These are phyloP conservation scores for Astyanax mexicanus DNA, from an alignment of 2,797 vertebrate genomes.

Conservation along the genomic window DNA sequence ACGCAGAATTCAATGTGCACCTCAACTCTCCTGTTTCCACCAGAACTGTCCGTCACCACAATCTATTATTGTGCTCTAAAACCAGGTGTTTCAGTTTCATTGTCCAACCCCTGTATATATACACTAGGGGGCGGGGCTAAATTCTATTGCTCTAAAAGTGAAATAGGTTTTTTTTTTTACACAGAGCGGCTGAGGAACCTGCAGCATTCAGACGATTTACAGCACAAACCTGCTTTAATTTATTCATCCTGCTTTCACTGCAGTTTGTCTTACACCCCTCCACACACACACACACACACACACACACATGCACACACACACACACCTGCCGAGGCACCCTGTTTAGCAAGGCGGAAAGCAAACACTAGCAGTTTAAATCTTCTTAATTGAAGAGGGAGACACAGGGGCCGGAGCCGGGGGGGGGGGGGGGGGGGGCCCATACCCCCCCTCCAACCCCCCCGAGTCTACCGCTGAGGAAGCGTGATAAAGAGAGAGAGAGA, in stretches of 20 bases:
- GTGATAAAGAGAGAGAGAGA: background rate
- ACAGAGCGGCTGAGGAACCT: too few relatives aligned
- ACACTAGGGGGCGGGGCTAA: too few relatives aligned
- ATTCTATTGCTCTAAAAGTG: background rate
- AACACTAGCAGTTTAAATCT: constrained; percentile 67
- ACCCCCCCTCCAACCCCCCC: background rate
- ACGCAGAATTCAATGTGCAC: too few relatives aligned
- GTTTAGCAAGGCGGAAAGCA: constrained; percentile 51
- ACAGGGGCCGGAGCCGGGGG: constrained; percentile 21
- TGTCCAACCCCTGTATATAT: too few relatives aligned
- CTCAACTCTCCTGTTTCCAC: too few relatives aligned
- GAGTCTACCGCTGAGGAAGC: background rate
- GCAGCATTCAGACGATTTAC: too few relatives aligned
- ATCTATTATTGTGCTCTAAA: too few relatives aligned
- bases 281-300: background rate
- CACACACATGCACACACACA: constrained; percentile 44
- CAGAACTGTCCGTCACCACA: too few relatives aligned
- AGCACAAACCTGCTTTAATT: constrained; percentile 82
- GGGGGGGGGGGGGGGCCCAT: too few relatives aligned
- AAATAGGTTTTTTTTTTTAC: too few relatives aligned
- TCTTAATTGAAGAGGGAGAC: constrained; percentile 62
- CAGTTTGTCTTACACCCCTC: constrained; percentile 69
- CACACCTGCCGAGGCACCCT: constrained; percentile 40
- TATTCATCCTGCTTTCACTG: constrained; percentile 84
- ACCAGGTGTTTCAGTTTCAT: too few relatives aligned